Base-by-base conservation (phyloP, 2,113 vertebrate species). In the Camelus bactrianus region DNA sequence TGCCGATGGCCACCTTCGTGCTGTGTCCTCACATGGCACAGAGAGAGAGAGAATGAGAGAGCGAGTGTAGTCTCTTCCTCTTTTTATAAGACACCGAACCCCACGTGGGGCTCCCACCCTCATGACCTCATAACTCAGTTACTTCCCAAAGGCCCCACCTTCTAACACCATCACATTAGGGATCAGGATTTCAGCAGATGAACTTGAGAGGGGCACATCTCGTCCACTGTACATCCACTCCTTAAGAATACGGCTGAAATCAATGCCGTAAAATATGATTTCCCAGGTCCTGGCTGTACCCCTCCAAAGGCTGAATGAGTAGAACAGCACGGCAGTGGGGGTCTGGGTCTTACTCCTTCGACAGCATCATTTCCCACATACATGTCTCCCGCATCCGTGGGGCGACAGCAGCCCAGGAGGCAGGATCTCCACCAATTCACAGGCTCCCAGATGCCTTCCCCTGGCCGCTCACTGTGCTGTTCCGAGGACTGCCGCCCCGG, bases 401-500 rank as follows among this genome's bases (percentile, higher is more conserved):
- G 46, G 76, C 64, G 54, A 65, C 35, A 14, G 0, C 12, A 17
- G 92, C 93, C 97, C 77, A 54, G 82, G 69, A 62, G 0, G 92
- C 70, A 80, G 95, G 97, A 91, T 97, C 95, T 89, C 90, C 0
- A 0, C 69, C 94, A 96, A 92, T 96, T 96, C 94, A 94, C 97
- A 96, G 91, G 87, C 77, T 58, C 96, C 60, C 64, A 75, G 91
- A 82, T 30, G 19, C 50, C 97, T 96, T 97, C 93, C n/a, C 86
- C 67, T 84, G 96, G 98, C 81, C 90, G 81, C 95, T 97, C 94
- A 72, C 79, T n/a, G 56, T 72, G 84, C 87, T 15, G 90, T 72
- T 97, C 96, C 93, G 2, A 91, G 94, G 88, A 93, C 91, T 70
- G 69, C 94, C 58, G 60, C 69, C 77, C 4, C 0, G 38, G 83